Evolutionary conservation across 2,888 invertebrate species (phyloP).

Genomic region (Gasteruption jaculator): DNA sequence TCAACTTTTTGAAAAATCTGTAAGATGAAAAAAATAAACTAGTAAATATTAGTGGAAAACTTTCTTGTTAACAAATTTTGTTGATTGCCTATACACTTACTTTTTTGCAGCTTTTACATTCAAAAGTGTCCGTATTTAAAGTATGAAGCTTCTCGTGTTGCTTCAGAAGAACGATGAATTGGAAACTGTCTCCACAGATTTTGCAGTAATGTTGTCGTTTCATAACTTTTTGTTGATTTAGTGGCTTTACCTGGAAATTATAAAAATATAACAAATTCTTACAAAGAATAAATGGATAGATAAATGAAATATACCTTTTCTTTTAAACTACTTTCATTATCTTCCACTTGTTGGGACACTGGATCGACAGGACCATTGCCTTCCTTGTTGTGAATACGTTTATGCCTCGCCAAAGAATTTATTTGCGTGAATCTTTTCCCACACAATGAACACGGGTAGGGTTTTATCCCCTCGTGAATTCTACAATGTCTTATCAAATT

Average conservation of each 20-base stretch:
- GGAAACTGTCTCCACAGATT: slow-evolving; percentile 44
- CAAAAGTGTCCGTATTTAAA: slow-evolving; percentile 20
- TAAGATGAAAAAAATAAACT: slow-evolving; percentile 8
- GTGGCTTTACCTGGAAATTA: no score
- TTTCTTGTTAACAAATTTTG: slow-evolving; percentile 1
- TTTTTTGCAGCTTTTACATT: slow-evolving; percentile 29
- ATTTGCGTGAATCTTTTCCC: slow-evolving; percentile 43
- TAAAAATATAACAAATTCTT: slow-evolving; percentile 8
- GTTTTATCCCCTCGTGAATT: slow-evolving; percentile 48
- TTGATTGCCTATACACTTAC: slow-evolving; percentile 21
- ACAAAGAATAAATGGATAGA: no score
- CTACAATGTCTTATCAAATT: slow-evolving; percentile 48
- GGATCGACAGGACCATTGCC: slow-evolving; percentile 6
- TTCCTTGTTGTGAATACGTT: slow-evolving; percentile 32
- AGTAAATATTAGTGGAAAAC: no score
- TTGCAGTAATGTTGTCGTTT: slow-evolving; percentile 42
- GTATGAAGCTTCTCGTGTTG: slow-evolving; percentile 39
- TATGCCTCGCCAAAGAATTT: slow-evolving; percentile 40
- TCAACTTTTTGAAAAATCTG: slow-evolving; percentile 26
- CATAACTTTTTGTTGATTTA: slow-evolving; percentile 26
- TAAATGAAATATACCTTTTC: not conserved
- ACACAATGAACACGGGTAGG: slow-evolving; percentile 45
- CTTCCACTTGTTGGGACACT: slow-evolving; percentile 4
- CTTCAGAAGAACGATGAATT: slow-evolving; percentile 37
- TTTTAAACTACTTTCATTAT: no score